Conservation (phyloP, 2,888 invertebrate genomes). For the Iselma pallidipennis region DNA sequence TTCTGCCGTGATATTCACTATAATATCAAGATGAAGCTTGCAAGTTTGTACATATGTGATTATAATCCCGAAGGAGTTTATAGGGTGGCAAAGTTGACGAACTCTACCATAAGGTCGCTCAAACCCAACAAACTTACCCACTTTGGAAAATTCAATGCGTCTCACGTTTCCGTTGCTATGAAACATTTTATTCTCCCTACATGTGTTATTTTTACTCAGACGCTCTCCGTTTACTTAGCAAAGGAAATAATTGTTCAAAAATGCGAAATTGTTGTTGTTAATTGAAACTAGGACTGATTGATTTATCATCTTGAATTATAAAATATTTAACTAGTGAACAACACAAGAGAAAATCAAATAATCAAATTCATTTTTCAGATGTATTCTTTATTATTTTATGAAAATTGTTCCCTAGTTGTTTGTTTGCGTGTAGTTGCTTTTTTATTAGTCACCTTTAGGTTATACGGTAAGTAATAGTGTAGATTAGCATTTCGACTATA, state of each 20-base stretch:
- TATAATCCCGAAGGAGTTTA: constrained; percentile 19
- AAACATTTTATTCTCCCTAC: constrained; percentile 42
- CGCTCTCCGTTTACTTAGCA: too few species aligned
- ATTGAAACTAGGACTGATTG: background rate
- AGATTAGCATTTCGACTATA: constrained; percentile 48
- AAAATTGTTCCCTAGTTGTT: background rate
- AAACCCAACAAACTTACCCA: constrained; percentile 54
- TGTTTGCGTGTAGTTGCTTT: background rate
- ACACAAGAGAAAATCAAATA: too few species aligned
- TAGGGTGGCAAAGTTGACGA: constrained; percentile 33
- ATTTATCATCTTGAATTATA: too few species aligned
- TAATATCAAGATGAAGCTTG: too few species aligned
- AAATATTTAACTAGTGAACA: too few species aligned
- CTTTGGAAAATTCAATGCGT: constrained; percentile 53
- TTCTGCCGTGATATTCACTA: too few species aligned
- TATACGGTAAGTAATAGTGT: constrained; percentile 36
- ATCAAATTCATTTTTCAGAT: too few species aligned
- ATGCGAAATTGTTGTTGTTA: too few species aligned
- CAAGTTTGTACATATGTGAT: too few species aligned
- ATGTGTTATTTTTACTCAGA: constrained; percentile 16
- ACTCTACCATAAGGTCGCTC: constrained; percentile 51
- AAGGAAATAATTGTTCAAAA: too few species aligned
- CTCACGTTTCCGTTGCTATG: constrained; percentile 53
- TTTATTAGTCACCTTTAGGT: background rate
- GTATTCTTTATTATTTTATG: background rate